Conservation (phyloP, 2,113 vertebrate genomes). For the Rhynchopsitta pachyrhyncha region DNA sequence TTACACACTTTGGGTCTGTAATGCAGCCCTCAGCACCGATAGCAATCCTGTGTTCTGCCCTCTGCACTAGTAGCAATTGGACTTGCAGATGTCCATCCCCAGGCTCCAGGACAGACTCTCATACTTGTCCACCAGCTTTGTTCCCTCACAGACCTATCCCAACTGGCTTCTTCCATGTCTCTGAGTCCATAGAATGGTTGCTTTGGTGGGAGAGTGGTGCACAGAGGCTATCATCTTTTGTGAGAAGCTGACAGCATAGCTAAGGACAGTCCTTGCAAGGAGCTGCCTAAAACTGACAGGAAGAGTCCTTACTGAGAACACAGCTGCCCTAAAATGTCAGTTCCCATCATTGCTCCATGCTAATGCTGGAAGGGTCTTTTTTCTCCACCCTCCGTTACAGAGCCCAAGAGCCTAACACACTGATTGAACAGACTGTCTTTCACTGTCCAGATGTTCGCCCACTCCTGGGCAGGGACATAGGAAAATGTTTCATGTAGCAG, state of each 20-base stretch:
- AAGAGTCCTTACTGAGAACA: background rate
- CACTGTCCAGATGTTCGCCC: slow-evolving; percentile 32
- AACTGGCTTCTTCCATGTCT: background rate
- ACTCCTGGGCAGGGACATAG: slow-evolving; percentile 45
- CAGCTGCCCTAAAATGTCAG: background rate
- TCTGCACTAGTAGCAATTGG: background rate
- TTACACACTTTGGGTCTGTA: fast-evolving
- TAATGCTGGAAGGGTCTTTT: background rate
- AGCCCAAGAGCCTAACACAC: background rate
- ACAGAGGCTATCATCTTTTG: background rate
- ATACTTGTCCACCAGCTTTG: background rate
- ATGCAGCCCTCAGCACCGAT: background rate
- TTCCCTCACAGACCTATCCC: background rate
- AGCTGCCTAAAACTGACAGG: background rate
- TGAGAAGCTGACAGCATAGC: background rate
- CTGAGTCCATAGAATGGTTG: background rate
- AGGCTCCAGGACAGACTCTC: background rate
- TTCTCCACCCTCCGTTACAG: background rate
- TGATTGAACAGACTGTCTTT: background rate
- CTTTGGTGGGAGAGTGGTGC: background rate
- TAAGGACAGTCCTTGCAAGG: background rate
- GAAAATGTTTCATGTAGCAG: slow-evolving; percentile 46
- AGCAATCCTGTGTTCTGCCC: background rate
- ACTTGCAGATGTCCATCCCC: background rate
- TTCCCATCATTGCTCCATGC: background rate